A percentile compares a stretch with the other conserved stretches of the same genome.
Evolutionary conservation across 2,888 invertebrate species (phyloP).

Genomic region (Nudaria mundana): DNA sequence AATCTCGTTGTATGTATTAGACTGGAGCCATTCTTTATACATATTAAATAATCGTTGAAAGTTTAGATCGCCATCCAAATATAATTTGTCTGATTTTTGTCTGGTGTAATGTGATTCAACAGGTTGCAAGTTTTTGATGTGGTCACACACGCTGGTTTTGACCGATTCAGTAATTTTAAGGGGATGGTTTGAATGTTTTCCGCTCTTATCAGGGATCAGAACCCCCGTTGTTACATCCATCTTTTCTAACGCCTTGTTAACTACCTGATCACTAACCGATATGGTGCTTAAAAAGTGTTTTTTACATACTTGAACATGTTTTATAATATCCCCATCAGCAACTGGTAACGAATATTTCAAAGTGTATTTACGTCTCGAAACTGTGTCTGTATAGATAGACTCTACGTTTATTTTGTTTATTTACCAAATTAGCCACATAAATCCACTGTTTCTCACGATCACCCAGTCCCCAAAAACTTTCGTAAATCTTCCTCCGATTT

Average conservation of each 20-base stretch:
- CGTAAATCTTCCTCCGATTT: not conserved
- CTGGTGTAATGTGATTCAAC: slow-evolving; percentile 8
- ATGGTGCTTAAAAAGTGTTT: slow-evolving; percentile 6
- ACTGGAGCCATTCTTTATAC: slow-evolving; percentile 2
- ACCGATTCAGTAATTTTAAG: not conserved
- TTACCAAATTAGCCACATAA: not conserved
- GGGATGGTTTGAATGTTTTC: slow-evolving; percentile 2
- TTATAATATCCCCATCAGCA: not conserved
- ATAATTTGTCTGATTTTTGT: not conserved
- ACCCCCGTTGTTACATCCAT: not conserved
- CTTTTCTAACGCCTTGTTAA: slow-evolving; percentile 2
- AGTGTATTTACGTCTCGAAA: slow-evolving; percentile 4
- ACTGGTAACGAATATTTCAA: slow-evolving; percentile 1
- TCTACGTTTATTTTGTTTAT: not conserved
- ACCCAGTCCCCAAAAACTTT: slow-evolving; percentile 3
- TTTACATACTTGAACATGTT: slow-evolving; percentile 1
- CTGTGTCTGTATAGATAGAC: slow-evolving; percentile 4
- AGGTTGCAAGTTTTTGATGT: slow-evolving; percentile 1
- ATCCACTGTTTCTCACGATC: slow-evolving; percentile 4
- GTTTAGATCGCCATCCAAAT: slow-evolving; percentile 5
- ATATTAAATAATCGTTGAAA: slow-evolving; percentile 3
- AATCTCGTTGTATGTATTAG: slow-evolving; percentile 1
- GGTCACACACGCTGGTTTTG: no score
- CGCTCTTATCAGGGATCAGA: not conserved
- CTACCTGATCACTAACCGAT: slow-evolving; percentile 7